Base-by-base conservation (phyloP, 2,888 invertebrate genomes). In the Sicus ferrugineus region DNA sequence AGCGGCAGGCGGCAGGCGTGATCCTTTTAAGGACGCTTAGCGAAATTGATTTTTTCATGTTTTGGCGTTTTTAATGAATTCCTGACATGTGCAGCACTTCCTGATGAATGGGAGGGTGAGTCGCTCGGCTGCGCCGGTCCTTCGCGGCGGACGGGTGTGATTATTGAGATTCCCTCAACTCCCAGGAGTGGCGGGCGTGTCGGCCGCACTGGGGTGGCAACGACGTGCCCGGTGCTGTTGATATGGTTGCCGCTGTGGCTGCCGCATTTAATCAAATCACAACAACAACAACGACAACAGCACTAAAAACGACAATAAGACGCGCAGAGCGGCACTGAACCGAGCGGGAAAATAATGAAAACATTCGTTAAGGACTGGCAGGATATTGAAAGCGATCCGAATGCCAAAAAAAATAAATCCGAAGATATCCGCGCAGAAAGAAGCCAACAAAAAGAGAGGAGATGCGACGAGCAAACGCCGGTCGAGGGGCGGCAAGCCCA, bases 301-400 rank as follows among this genome's bases (percentile, higher is more conserved):
- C 64, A 68, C 50, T 71, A 58, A 70, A 67, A 54, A 42, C 68
- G 59, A 58, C 68, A 42, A 65, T 69, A 46, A 54, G n/a, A 56
- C 59, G 50, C 61, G 61, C 65, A 69, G 38, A 66, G n/a, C 61
- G 58, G 61, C 67, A 48, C 63, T 80, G 81, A 82, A 76, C 81
- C 82, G 79, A 80, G 81, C 81, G 81, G 81, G 80, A 82, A 81
- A 82, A 81, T 81, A 81, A 82, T 82, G 81, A 82, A 82, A 82
- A 82, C 81, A 82, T 79, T 81, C 77, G 76, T 74, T 76, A 71
- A 70, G 54, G 56, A 68, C 67, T 73, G 64, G 76, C 73, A 73
- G 72, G 70, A 74, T 74, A 81, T 81, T 79, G 80, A 81, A 81
- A 80, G 80, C 79, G 80, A 79, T 77, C 78, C 75, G 76, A 70